Evolutionary conservation across 2,113 vertebrate genomes (phyloP).

Genomic region (Platycercus adscitus): DNA sequence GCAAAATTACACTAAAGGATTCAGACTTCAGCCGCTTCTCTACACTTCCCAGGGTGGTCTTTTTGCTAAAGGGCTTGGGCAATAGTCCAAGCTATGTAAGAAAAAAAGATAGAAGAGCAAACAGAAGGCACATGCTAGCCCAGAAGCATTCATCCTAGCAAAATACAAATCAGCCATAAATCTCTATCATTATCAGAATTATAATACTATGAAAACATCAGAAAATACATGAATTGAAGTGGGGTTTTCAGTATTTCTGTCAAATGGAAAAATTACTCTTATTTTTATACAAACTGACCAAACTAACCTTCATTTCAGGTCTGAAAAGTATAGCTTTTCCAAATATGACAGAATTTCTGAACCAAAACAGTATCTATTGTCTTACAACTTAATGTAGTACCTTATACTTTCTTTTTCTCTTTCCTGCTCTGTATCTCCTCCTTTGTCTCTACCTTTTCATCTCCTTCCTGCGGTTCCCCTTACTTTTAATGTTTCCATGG

Average conservation of each 20-base stretch:
- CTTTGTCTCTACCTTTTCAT: slow-evolving; percentile 35
- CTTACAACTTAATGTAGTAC: neutral
- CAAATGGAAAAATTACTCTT: neutral
- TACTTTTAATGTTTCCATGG: slow-evolving; percentile 62
- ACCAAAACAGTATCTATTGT: neutral
- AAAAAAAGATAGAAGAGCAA: neutral
- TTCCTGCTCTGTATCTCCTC: neutral
- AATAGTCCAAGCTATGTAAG: neutral
- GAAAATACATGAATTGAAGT: neutral
- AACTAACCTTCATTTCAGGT: neutral
- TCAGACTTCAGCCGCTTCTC: neutral
- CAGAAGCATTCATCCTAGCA: neutral
- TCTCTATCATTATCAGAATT: neutral
- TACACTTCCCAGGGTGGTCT: neutral
- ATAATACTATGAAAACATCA: neutral
- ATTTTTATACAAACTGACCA: neutral
- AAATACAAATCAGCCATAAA: neutral
- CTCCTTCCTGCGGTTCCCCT: slow-evolving; percentile 22
- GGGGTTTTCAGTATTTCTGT: neutral
- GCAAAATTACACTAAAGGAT: neutral
- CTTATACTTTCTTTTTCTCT: neutral
- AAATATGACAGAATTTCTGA: neutral
- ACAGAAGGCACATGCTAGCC: neutral
- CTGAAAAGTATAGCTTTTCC: neutral
- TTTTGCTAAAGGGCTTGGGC: neutral